A percentile compares a stretch with the other conserved stretches of the same genome.
phyloP scores from a whole-genome alignment of 1,140 invertebrate genomes.

The Drosophila nasuta region DNA sequence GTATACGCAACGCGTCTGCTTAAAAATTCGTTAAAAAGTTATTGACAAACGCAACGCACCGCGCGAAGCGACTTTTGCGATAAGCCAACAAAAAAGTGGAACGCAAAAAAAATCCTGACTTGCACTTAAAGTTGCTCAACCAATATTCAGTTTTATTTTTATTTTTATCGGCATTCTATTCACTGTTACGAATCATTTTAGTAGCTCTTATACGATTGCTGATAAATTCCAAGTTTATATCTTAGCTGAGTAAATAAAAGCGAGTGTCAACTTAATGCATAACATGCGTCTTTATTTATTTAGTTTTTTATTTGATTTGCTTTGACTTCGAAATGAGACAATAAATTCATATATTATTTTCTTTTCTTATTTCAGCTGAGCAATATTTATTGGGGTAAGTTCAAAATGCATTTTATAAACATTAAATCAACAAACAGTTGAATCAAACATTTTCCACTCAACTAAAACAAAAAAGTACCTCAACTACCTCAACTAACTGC shows the following conservation, averaged over 20 bases:
- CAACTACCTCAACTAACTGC: conserved; percentile 16
- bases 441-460: too few relatives aligned
- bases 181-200: background rate
- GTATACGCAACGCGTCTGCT: conserved; percentile 65
- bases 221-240: background rate
- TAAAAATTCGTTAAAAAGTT: conserved; percentile 67
- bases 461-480: too few relatives aligned
- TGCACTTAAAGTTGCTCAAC: conserved; percentile 27
- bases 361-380: too few relatives aligned
- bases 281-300: too few relatives aligned
- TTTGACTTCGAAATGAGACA: too few relatives aligned
- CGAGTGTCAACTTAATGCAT: too few relatives aligned
- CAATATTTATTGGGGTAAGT: too few relatives aligned
- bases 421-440: too few relatives aligned
- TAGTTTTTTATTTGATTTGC: too few relatives aligned
- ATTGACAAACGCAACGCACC: conserved; percentile 45
- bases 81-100: conserved; percentile 22
- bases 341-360: too few relatives aligned
- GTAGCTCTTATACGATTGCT: background rate
- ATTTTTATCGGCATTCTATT: conserved; percentile 24
- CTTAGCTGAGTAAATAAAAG: too few relatives aligned
- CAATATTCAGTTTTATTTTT: background rate
- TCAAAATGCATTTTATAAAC: too few relatives aligned
- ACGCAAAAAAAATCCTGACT: conserved; percentile 26
- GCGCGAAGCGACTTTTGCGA: conserved; percentile 27